Evolutionary conservation across 2,888 invertebrate genomes (phyloP).

Genomic region (Tricholauxania praeusta): DNA sequence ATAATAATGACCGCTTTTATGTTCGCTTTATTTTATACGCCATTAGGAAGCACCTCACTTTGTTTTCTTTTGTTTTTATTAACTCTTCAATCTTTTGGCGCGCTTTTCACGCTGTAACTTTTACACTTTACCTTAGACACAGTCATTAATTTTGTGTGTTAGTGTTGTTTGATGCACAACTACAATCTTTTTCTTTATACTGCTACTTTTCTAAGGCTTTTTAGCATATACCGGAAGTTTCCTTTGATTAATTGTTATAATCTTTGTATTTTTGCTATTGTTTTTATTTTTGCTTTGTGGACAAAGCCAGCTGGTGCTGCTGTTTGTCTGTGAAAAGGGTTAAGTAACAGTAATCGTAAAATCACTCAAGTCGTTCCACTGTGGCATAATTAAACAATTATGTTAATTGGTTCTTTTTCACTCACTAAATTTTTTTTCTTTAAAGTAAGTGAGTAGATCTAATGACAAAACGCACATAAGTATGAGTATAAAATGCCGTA

Average conservation of each 20-base stretch:
- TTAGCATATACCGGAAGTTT: constrained; percentile 62
- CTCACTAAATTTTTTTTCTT: background rate
- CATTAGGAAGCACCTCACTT: background rate
- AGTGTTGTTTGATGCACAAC: background rate
- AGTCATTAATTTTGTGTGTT: constrained; percentile 5
- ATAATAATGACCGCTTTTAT: background rate
- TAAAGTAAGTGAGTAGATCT: no score
- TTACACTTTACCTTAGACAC: background rate
- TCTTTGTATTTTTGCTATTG: background rate
- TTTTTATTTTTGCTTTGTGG: no score
- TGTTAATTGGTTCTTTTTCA: constrained; percentile 12
- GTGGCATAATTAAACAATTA: constrained; percentile 7
- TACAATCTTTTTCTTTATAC: background rate
- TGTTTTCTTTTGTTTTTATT: constrained; percentile 2
- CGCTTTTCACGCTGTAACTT: constrained; percentile 3
- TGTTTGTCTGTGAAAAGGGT: background rate
- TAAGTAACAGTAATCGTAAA: constrained; percentile 16
- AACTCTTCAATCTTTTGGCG: background rate
- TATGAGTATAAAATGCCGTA: no score
- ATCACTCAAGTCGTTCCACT: constrained; percentile 10
- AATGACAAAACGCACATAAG: no score
- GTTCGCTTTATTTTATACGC: background rate
- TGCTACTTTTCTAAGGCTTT: background rate
- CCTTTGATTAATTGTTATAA: constrained; percentile 59
- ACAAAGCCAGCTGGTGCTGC: no score